Evolutionary conservation across 2,113 vertebrate species (phyloP).

Genomic region (Mobula hypostoma): DNA sequence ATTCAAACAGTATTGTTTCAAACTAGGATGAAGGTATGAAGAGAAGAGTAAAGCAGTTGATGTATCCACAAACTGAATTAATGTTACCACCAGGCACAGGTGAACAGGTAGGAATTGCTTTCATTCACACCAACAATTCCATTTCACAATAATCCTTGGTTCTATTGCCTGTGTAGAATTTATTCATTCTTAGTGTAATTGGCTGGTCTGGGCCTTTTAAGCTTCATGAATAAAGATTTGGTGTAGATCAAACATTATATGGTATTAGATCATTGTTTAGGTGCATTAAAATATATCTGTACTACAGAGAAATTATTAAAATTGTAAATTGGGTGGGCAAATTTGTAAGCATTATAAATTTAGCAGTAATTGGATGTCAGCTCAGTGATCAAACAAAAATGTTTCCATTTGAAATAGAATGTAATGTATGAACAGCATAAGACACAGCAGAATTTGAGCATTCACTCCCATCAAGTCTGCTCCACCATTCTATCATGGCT

Average conservation of each 20-base stretch:
- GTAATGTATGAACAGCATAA: too few species aligned
- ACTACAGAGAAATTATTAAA: background rate
- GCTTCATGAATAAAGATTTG: background rate
- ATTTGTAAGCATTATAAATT: background rate
- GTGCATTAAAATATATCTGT: background rate
- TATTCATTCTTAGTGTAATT: background rate
- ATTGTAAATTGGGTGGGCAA: background rate
- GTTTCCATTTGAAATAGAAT: too few species aligned
- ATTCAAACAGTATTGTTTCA: background rate
- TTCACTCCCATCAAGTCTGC: too few species aligned
- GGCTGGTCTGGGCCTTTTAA: background rate
- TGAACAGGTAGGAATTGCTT: background rate
- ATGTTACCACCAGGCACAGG: background rate
- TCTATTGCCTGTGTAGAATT: background rate
- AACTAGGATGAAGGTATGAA: conserved; percentile 29
- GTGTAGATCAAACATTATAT: background rate
- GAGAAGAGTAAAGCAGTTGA: conserved; percentile 3
- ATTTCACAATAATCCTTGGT: background rate
- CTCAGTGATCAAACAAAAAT: too few species aligned
- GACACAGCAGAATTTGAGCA: too few species aligned
- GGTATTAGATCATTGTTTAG: background rate
- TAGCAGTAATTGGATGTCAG: too few species aligned
- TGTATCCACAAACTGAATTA: background rate
- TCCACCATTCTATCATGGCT: too few species aligned
- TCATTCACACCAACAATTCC: background rate